phyloP scores from a whole-genome alignment of 2,113 vertebrate species.

The Chionis minor region DNA sequence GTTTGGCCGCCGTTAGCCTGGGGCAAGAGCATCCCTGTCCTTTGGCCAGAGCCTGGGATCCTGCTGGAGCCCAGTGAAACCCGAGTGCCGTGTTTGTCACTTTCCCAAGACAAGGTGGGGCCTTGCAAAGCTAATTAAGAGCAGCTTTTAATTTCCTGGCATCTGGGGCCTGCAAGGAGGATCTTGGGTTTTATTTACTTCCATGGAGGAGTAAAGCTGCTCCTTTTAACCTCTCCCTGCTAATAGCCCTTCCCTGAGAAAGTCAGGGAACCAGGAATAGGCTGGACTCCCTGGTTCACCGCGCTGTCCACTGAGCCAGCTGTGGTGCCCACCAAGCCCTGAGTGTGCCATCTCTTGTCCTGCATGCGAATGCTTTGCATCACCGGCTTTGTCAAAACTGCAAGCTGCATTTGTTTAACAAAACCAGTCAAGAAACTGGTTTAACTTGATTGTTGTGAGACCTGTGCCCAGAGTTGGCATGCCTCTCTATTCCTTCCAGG shows the following conservation, averaged over 20 bases:
- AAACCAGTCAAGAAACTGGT: slow-evolving; percentile 46
- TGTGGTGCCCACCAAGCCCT: background rate
- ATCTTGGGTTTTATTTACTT: background rate
- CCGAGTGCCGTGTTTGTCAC: rapidly evolving
- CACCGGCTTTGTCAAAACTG: background rate
- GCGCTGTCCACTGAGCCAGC: background rate
- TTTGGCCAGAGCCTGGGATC: background rate
- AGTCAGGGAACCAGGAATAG: background rate
- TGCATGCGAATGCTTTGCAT: background rate
- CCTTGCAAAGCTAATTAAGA: slow-evolving; percentile 27
- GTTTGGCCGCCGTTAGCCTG: background rate
- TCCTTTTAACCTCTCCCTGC: background rate
- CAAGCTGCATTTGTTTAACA: slow-evolving; percentile 1
- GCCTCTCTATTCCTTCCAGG: background rate
- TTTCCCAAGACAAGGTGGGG: slow-evolving; percentile 31
- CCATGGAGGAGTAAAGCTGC: background rate
- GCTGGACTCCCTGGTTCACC: rapidly evolving
- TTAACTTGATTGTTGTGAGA: background rate
- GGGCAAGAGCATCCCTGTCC: background rate
- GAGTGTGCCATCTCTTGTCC: background rate
- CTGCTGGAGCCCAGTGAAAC: background rate
- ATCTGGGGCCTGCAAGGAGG: background rate
- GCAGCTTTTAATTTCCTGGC: slow-evolving; percentile 51
- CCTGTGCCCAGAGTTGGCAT: background rate
- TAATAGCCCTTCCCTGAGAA: background rate